Base-by-base conservation (phyloP, 2,888 invertebrate genomes). In the Tubulanus polymorphus region DNA sequence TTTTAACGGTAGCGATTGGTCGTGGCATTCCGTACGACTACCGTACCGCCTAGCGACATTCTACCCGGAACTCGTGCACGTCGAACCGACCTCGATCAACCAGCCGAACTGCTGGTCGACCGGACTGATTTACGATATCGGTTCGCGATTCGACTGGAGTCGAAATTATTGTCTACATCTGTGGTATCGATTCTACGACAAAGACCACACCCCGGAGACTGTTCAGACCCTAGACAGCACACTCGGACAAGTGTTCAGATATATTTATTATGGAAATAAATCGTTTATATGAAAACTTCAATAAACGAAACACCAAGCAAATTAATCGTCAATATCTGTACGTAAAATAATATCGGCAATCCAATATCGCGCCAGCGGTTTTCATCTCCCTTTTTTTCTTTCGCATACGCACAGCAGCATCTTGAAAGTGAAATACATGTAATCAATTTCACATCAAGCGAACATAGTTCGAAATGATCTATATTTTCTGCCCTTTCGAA, bases 1-100 rank as follows among this genome's bases (percentile, higher is more conserved):
- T 12, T 56, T 61, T 37, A 27, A 52, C 25, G 55, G 54, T 29
- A 30, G 46, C 12, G 59, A 61, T 29, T 61, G 61, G 61, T 55
- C 59, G 30, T 26, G 29, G 2, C 61, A 61, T 37, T 41, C 37
- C 28, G 49, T 27, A 6, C 41, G 20, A 2, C 37, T 59, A 25
- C 58, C 59, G 3, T 61, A 51, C 37, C 27, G 32, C 5, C 53
- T 59, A 5, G 47, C 32, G 25, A 55, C 53, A 27, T 27, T 28
- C 8, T 41, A 56, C 29, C 59, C 59, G 5, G 26, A 50, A 18
- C 26, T 61, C 20, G 46, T 61, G 5, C 59, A 61, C 41, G 56
- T 61, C 12, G 61, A 61, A 35, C 56, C 56, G 26, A 51, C 35
- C 6, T 51, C 41, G 25, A 48, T 61, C 20, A 61, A 61, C 28